A percentile compares a stretch with the other conserved stretches of the same genome.
Evolutionary conservation across 2,797 vertebrate genomes (phyloP).

Genomic region (Hapalemur alaotrensis): DNA sequence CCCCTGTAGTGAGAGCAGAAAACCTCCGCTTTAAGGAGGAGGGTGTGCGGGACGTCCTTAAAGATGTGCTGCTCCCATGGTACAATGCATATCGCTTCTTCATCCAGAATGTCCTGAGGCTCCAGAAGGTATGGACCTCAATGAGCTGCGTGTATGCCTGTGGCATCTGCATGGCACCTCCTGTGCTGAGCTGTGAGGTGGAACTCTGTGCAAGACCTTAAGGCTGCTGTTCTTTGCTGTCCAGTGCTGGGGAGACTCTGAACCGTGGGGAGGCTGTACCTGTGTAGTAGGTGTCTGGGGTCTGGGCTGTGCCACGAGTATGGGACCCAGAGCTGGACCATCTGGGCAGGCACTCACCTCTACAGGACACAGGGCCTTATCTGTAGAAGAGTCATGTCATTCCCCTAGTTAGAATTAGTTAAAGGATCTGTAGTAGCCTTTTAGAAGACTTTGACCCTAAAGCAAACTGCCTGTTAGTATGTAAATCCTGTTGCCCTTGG

Average conservation of each 20-base stretch:
- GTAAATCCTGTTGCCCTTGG: too few species aligned
- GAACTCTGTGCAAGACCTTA: background rate
- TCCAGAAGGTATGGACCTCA: conserved; percentile 90
- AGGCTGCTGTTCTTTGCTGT: background rate
- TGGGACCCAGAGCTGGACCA: background rate
- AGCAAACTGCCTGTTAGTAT: too few species aligned
- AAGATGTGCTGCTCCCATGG: conserved; percentile 98
- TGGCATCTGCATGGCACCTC: accelerated
- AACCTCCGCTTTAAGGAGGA: conserved; percentile 99
- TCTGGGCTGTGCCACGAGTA: background rate
- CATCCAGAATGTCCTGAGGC: conserved; percentile 93
- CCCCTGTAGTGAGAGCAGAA: conserved; percentile 97
- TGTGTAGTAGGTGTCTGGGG: accelerated
- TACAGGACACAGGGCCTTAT: background rate
- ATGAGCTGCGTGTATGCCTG: accelerated
- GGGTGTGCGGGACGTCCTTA: conserved; percentile 95
- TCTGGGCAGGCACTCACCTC: background rate
- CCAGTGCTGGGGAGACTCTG: background rate
- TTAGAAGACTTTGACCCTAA: too few species aligned
- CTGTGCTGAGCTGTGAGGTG: background rate
- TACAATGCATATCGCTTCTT: conserved; percentile 99
- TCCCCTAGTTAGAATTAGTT: too few species aligned
- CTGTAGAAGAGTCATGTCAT: background rate
- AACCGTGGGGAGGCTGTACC: background rate
- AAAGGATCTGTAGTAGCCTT: too few species aligned